Base-by-base conservation (phyloP, 1,140 invertebrate species). In the Callitettix versicolor region DNA sequence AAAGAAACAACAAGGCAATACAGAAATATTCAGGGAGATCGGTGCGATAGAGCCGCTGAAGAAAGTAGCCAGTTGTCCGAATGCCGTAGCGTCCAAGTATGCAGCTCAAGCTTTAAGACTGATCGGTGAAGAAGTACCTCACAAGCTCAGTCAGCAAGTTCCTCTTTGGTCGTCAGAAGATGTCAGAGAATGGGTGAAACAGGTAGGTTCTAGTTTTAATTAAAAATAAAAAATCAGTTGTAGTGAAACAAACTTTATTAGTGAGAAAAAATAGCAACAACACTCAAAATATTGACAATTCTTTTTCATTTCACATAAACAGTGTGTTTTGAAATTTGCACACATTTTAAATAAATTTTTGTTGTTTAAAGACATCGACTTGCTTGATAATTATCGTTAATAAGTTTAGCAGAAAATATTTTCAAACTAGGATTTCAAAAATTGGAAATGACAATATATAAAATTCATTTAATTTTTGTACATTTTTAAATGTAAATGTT, bases 181-280 rank as follows among this genome's bases (percentile, higher is more conserved):
- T 73, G 96, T 99, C 18, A 74, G 84, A 58, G 92, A 98, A 71
- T 99, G 96, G 96, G 91, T 99, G 0, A 94, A 94, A 65, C 95
- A 85, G 71, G 79, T 82, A 57, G 52, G 62, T 43, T 43, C 26
- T 17, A 43, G 41, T 55, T 33, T 43, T 3, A 15, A 20, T 52
- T 14, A 57, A 55, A 49, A 22, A 24, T 15, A 15, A 7, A 43
- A n/a, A n/a, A n/a, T n/a, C n/a, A n/a, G n/a, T n/a, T 36, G n/a
- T 9, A 36, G n/a, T 36, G 34, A 14, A 12, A 46, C 20, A 12
- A 2, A 12, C 14, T 49, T 20, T 14, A 24, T 49, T 30, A 30
- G 33, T 24, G n/a, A n/a, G n/a, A n/a, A n/a, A n/a, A n/a, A n/a
- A n/a, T n/a, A n/a, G n/a, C n/a, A n/a, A n/a, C n/a, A n/a, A n/a